A percentile compares a stretch with the other conserved stretches of the same genome.
phyloP scores from a whole-genome alignment of 2,888 invertebrate genomes.

The Aporophyla nigra region DNA sequence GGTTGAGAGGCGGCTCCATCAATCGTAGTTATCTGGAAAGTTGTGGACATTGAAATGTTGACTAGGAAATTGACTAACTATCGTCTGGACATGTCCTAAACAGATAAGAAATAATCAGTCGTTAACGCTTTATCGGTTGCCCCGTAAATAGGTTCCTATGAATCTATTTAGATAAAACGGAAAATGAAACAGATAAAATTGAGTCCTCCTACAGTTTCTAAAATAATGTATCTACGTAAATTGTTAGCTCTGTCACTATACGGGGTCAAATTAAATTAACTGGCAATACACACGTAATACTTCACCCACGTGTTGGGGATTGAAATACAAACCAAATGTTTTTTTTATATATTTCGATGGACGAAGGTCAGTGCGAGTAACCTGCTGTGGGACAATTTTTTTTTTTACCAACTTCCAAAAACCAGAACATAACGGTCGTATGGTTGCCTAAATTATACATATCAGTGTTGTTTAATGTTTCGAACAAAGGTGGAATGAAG shows the following conservation, averaged over 20 bases:
- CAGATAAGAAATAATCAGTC: conserved; percentile 72
- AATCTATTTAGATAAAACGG: conserved; percentile 49
- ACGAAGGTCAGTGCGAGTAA: too few relatives aligned
- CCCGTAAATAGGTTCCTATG: conserved; percentile 57
- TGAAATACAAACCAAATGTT: too few relatives aligned
- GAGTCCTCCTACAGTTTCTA: neutral
- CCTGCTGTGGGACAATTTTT: too few relatives aligned
- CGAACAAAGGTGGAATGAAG: too few relatives aligned
- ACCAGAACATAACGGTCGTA: too few relatives aligned
- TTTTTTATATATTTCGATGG: too few relatives aligned
- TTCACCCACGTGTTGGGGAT: too few relatives aligned
- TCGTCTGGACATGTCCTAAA: conserved; percentile 65
- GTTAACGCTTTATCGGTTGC: conserved; percentile 62
- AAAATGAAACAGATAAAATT: conserved; percentile 40
- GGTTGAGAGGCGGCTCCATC: conserved; percentile 73
- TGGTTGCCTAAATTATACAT: too few relatives aligned
- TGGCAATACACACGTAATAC: too few relatives aligned
- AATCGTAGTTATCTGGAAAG: conserved; percentile 68
- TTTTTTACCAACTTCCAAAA: too few relatives aligned
- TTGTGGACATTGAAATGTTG: conserved; percentile 71
- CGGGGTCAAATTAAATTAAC: too few relatives aligned
- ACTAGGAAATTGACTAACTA: conserved; percentile 70
- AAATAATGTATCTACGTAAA: neutral
- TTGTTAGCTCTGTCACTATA: neutral
- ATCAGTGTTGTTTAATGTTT: too few relatives aligned